A percentile compares a stretch with the other conserved stretches of the same genome.
Evolutionary conservation across 2,113 vertebrate species (phyloP).

Genomic region (Oryzias javanicus): DNA sequence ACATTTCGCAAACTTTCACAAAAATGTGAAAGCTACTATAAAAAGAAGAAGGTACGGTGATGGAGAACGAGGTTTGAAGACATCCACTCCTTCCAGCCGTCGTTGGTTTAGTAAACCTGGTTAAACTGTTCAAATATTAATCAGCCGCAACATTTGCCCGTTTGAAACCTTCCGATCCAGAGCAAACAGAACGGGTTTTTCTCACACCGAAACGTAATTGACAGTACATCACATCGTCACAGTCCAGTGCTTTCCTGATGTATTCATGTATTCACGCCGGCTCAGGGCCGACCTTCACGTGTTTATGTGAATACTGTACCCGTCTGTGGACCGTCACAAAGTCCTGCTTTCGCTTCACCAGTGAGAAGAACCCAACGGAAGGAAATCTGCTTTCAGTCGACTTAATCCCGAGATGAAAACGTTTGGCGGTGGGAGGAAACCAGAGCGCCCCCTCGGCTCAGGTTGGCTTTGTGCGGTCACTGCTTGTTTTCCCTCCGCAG

Average conservation of each 20-base stretch:
- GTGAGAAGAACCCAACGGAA: neutral
- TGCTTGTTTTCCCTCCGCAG: conserved; percentile 7
- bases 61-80: no score
- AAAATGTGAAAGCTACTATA: no score
- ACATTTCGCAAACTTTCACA: no score
- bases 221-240: conserved; percentile 7
- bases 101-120: no score
- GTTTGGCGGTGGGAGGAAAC: neutral
- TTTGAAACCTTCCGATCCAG: neutral
- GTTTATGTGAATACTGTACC: conserved; percentile 32
- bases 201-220: conserved; percentile 23
- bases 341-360: conserved; percentile 24
- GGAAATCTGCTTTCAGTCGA: neutral
- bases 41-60: no score
- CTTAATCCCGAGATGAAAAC: conserved; percentile 1
- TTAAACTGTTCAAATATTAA: conserved; percentile 12
- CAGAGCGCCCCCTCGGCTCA: neutral
- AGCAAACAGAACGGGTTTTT: conserved; percentile 3
- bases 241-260: conserved; percentile 29
- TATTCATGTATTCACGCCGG: conserved; percentile 55
- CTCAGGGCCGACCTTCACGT: conserved; percentile 29
- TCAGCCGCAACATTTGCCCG: neutral
- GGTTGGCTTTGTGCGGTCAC: neutral
- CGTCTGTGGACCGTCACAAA: conserved; percentile 7
- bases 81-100: no score